Evolutionary conservation across 2,113 vertebrate species (phyloP), one percentile per base, ranked within the genome.

Genomic region (Xiphias gladius): DNA sequence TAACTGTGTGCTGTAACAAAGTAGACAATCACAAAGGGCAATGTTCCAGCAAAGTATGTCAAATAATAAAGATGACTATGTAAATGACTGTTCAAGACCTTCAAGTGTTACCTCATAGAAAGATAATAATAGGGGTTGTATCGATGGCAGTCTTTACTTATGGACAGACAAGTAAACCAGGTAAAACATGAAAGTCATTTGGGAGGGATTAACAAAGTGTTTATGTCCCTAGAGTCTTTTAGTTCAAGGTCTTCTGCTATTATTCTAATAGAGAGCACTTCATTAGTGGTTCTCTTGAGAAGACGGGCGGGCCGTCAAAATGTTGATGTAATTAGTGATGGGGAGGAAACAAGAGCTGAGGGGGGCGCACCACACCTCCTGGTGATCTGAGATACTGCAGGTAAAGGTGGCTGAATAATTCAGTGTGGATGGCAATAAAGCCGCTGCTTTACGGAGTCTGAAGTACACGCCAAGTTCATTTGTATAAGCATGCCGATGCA

Each of bases 401-500:
- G 74, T 76, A 50, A 80, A 84, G 68, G n/a, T n/a, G 82, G 59
- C 24, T 94, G 69, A 93, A 94, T 93, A 88, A 94, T 93, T 93
- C 67, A 92, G 63, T 69, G 75, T 65, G 68, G 55, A 61, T 2
- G 28, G 26, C n/a, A n/a, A 48, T 62, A 48, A 73, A 65, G 78
- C 46, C 39, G 32, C 46, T 55, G 59, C 41, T 41, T 16, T 54
- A 43, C 17, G 30, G 17, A 8, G 17, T 69, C 26, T 79, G 39
- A 85, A 66, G 52, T 19, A 54, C 32, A 46, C 13, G 14, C 2
- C 41, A 9, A 2, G 5, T 48, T 48, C 1, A 48, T 32, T 50
- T 48, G 7, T 37, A 10, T 5, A 7, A 66, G 46, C 74, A 48
- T 22, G 17, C 22, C 20, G 4, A 46, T 24, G 2, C 37, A 48